phyloP scores from a whole-genome alignment of 2,113 vertebrate species.

The Serinus canaria region DNA sequence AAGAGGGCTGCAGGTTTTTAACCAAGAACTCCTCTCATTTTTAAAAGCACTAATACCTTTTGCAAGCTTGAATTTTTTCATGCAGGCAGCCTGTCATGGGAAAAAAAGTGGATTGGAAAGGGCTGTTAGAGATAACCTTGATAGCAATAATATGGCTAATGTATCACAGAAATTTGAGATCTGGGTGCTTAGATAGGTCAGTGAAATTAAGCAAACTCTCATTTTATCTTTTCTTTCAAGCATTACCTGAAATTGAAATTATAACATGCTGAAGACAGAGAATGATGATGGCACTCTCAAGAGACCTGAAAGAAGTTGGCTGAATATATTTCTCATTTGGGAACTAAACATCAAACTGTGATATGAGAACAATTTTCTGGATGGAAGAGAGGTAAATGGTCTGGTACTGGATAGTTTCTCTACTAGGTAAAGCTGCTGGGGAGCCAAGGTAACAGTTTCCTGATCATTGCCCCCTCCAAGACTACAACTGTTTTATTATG shows the following conservation, averaged over 20 bases:
- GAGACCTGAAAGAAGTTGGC: background rate
- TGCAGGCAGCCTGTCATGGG: background rate
- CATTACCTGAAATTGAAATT: background rate
- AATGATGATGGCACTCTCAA: background rate
- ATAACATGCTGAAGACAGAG: background rate
- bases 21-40: background rate
- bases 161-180: background rate
- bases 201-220: background rate
- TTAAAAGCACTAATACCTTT: background rate
- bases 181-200: background rate
- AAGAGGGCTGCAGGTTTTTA: background rate
- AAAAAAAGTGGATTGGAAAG: background rate
- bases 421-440: background rate
- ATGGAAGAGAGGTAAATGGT: conserved; percentile 18
- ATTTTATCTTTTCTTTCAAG: conserved; percentile 5
- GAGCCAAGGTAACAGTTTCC: background rate
- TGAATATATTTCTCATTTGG: background rate
- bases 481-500: background rate
- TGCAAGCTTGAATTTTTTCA: background rate
- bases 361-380: conserved; percentile 21
- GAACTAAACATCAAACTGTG: background rate
- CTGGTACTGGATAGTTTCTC: background rate
- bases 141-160: background rate
- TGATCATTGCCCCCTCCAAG: background rate
- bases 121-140: background rate